Conservation (phyloP, 2,113 vertebrate genomes). For the Martes martes region DNA sequence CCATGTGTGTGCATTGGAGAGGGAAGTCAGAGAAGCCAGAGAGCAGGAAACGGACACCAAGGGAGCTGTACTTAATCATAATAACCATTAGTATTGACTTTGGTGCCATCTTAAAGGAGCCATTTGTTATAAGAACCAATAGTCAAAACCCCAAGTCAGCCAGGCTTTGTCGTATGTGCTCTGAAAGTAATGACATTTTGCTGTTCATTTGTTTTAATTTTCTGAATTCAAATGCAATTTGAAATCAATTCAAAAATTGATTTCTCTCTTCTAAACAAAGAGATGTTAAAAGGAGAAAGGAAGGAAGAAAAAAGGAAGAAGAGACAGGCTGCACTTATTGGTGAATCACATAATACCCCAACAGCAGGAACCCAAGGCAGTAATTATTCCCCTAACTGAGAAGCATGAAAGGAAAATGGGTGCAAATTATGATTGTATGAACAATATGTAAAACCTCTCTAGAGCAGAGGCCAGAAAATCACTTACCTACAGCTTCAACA, state of each 20-base stretch:
- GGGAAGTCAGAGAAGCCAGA: not conserved
- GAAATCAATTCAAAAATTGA: constrained; percentile 73
- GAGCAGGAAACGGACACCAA: constrained; percentile 62
- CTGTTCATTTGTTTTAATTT: constrained; percentile 71
- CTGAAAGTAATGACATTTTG: constrained; percentile 74
- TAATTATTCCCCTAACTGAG: constrained; percentile 56
- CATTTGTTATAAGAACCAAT: constrained; percentile 81
- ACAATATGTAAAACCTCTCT: constrained; percentile 53
- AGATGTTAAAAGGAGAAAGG: constrained; percentile 37
- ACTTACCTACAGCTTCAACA: constrained; percentile 52
- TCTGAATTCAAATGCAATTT: constrained; percentile 70
- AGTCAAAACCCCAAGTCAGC: constrained; percentile 74
- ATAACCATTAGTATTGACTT: constrained; percentile 82
- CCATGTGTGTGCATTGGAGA: not conserved
- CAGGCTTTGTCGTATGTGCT: constrained; percentile 75
- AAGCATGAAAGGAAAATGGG: constrained; percentile 63
- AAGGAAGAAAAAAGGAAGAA: constrained; percentile 61
- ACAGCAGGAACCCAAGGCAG: constrained; percentile 49
- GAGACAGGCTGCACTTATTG: constrained; percentile 51
- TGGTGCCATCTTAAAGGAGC: constrained; percentile 76
- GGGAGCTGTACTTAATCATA: constrained; percentile 74
- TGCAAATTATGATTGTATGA: constrained; percentile 57
- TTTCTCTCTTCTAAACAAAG: constrained; percentile 64
- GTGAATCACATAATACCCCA: constrained; percentile 48
- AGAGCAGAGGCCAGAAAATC: constrained; percentile 55